Conservation (phyloP, 2,113 vertebrate genomes). For the Chiloscyllium plagiosum region DNA sequence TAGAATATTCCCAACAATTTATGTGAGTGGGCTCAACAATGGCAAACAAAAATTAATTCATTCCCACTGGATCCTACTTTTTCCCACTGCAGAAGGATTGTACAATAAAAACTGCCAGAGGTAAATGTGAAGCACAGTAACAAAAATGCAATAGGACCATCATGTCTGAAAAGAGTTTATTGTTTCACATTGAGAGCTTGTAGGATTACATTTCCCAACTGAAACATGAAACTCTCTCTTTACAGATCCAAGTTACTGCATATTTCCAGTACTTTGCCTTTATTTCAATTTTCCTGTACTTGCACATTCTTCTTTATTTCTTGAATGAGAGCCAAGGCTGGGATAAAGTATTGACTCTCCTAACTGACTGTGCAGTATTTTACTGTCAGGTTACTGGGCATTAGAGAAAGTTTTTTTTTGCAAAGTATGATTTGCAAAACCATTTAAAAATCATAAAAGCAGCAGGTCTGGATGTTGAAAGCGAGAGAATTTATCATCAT, state of each 20-base stretch:
- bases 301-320: not conserved
- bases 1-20: not conserved
- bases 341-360: constrained; percentile 2
- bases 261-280: not conserved
- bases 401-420: not conserved
- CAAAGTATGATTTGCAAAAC: not conserved
- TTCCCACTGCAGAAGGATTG: not conserved
- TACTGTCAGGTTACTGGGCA: not conserved
- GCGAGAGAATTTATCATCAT: not conserved
- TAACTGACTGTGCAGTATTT: not conserved
- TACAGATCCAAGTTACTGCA: not conserved
- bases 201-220: not conserved
- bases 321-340: not conserved
- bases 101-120: not conserved
- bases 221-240: not conserved
- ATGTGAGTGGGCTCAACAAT: not conserved
- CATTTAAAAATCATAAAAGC: not conserved
- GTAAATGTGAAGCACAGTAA: not conserved
- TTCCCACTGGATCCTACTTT: not conserved
- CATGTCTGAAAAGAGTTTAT: not conserved
- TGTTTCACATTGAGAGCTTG: not conserved
- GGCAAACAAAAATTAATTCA: not conserved
- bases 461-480: not conserved
- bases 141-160: not conserved
- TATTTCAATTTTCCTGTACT: not conserved